Conservation (phyloP, 2,113 vertebrate genomes). For the Lichenostomus cassidix region DNA sequence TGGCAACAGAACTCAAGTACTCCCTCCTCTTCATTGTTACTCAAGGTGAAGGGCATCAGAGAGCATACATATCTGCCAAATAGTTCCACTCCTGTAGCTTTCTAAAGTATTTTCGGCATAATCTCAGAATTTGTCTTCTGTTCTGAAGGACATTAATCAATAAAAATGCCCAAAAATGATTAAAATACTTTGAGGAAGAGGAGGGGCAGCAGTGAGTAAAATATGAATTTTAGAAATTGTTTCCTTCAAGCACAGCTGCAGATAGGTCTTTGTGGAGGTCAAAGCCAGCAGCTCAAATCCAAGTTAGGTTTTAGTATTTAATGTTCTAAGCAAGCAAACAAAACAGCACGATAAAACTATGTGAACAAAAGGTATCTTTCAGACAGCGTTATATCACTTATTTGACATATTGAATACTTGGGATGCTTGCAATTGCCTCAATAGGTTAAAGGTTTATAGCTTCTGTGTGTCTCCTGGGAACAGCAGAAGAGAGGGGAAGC, state of each 20-base stretch:
- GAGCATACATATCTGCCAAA: fast-evolving
- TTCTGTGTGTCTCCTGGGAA: background rate
- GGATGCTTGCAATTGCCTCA: background rate
- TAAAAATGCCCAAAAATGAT: background rate
- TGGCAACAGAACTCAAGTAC: background rate
- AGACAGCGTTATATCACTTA: background rate
- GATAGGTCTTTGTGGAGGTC: background rate
- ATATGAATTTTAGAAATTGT: background rate
- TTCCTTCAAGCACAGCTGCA: background rate
- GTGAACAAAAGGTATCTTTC: background rate
- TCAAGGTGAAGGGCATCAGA: background rate
- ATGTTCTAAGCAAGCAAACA: background rate
- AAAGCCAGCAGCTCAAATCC: background rate
- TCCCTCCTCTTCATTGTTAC: background rate
- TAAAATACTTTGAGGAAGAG: background rate
- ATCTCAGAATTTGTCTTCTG: background rate
- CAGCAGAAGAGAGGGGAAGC: background rate
- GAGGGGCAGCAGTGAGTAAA: background rate
- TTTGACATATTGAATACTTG: background rate
- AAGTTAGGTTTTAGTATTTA: background rate
- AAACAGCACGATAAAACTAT: background rate
- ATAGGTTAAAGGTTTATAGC: background rate
- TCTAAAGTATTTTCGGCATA: background rate
- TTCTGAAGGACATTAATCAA: background rate
- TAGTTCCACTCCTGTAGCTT: background rate